Evolutionary conservation across 2,113 vertebrate genomes (phyloP).

Genomic region (Nannobrachium achirus): DNA sequence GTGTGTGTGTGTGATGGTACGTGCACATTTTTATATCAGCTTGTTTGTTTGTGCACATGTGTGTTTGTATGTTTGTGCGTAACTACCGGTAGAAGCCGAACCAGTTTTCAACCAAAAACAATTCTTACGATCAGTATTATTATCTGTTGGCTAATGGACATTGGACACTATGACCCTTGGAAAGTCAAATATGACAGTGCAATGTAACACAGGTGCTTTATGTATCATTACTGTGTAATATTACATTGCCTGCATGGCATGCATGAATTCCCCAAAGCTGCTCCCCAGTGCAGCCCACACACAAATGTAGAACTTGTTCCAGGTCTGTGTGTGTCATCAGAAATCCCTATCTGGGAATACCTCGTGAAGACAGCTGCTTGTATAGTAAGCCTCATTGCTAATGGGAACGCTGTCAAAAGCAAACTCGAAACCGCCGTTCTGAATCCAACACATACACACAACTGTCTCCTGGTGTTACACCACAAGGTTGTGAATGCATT

Average conservation of each 20-base stretch:
- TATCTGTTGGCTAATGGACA: too few relatives aligned
- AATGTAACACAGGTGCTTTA: too few relatives aligned
- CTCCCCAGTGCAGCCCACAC: neutral
- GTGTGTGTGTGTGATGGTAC: neutral
- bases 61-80: neutral
- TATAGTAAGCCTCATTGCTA: neutral
- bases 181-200: too few relatives aligned
- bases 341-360: slow-evolving; percentile 21
- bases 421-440: neutral
- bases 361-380: slow-evolving; percentile 15
- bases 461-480: neutral
- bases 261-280: neutral
- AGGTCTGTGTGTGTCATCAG: slow-evolving; percentile 7
- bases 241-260: neutral
- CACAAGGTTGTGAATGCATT: neutral
- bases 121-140: too few relatives aligned
- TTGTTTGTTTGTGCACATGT: neutral
- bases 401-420: neutral
- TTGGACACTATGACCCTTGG: too few relatives aligned
- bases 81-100: too few relatives aligned
- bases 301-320: slow-evolving; percentile 5
- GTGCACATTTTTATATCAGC: neutral
- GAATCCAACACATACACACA: neutral
- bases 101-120: too few relatives aligned
- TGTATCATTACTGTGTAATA: neutral